These are phyloP conservation scores for Homarus americanus DNA, from an alignment of 1,140 invertebrate species.

Conservation along the genomic window DNA sequence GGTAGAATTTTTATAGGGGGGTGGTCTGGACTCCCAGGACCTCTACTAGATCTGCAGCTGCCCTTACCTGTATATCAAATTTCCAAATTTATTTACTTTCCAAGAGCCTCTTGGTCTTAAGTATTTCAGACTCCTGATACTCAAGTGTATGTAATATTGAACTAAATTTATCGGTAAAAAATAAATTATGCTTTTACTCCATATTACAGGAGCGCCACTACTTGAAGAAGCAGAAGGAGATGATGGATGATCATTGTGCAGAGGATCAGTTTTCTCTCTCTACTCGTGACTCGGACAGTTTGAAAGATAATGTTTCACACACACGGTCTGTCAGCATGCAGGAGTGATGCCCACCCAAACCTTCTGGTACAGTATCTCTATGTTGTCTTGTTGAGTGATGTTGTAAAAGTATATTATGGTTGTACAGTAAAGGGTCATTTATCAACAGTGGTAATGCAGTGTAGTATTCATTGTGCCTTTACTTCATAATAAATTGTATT, in stretches of 20 bases:
- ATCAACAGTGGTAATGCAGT: not conserved
- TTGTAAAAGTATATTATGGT: not conserved
- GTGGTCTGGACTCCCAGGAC: no score
- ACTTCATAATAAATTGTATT: not conserved
- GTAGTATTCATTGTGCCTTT: constrained; percentile 5
- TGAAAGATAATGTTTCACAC: constrained; percentile 45
- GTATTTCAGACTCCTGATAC: no score
- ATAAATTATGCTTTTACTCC: not conserved
- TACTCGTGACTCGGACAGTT: constrained; percentile 38
- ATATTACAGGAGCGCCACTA: constrained; percentile 54
- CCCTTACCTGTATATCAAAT: no score
- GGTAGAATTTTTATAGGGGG: no score
- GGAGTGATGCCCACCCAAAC: constrained; percentile 4
- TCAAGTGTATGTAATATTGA: no score
- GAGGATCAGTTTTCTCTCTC: constrained; percentile 21
- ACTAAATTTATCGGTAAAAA: no score
- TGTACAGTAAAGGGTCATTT: constrained; percentile 21
- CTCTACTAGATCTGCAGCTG: no score
- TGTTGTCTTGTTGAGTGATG: constrained; percentile 25
- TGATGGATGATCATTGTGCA: constrained; percentile 17
- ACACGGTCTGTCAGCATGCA: constrained; percentile 45
- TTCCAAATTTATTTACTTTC: no score
- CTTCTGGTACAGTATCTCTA: constrained; percentile 2
- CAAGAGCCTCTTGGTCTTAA: no score
- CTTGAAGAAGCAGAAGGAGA: constrained; percentile 66